A percentile compares a stretch with the other conserved stretches of the same genome.
These are phyloP conservation scores for Melanostigma gelatinosum DNA, from an alignment of 2,113 vertebrate species.

Conservation along the genomic window DNA sequence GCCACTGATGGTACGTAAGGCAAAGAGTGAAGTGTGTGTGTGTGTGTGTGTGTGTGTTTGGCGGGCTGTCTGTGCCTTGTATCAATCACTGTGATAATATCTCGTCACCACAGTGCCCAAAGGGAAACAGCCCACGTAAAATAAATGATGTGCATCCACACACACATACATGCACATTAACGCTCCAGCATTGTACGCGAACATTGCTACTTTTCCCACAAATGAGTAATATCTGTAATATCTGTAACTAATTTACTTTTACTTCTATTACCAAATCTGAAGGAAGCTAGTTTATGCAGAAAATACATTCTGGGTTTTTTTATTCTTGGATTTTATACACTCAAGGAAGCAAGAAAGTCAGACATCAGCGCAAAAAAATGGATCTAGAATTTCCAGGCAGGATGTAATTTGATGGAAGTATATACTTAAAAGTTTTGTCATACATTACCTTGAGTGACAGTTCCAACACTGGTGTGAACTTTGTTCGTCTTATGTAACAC, in stretches of 20 bases:
- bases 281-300: not conserved
- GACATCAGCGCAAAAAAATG: not conserved
- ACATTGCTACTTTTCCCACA: not conserved
- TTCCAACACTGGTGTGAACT: not conserved
- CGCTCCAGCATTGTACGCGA: not conserved
- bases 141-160: conserved; percentile 12
- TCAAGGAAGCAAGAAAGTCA: not conserved
- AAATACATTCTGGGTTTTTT: not conserved
- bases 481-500: not conserved
- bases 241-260: not conserved
- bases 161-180: conserved; percentile 13
- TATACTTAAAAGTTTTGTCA: not conserved
- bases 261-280: not conserved
- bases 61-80: conserved; percentile 17
- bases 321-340: not conserved
- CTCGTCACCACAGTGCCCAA: conserved; percentile 45
- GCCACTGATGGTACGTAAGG: conserved; percentile 67
- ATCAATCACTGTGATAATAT: conserved; percentile 67
- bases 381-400: not conserved
- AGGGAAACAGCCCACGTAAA: conserved; percentile 37
- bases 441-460: not conserved
- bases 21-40: conserved; percentile 6
- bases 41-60: conserved; percentile 51
- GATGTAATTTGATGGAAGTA: not conserved
- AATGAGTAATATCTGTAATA: not conserved